phyloP scores from a whole-genome alignment of 2,888 invertebrate species.

The Athalia circularis region DNA sequence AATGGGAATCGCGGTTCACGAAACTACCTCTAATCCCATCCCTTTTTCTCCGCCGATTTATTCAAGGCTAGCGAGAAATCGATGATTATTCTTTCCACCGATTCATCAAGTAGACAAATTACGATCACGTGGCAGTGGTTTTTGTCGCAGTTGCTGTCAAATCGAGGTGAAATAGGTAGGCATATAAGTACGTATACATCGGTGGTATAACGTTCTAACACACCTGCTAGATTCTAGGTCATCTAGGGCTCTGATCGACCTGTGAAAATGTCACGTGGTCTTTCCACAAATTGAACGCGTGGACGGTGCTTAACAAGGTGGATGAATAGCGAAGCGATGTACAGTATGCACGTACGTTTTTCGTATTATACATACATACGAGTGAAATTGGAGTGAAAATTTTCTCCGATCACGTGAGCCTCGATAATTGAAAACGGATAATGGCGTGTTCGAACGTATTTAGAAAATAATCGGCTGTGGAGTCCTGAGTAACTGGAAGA shows the following conservation, averaged over 20 bases:
- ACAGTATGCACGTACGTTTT: not conserved
- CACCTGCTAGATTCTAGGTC: slow-evolving; percentile 30
- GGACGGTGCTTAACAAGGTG: not conserved
- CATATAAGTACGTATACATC: not conserved
- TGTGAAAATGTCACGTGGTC: not conserved
- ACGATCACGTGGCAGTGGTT: not conserved
- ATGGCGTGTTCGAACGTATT: too few relatives aligned
- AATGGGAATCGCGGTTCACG: too few relatives aligned
- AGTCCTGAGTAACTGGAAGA: too few relatives aligned
- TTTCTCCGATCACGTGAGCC: not conserved
- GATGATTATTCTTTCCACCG: not conserved
- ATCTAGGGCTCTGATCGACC: slow-evolving; percentile 1
- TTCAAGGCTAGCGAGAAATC: not conserved
- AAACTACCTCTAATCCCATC: too few relatives aligned
- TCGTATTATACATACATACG: not conserved
- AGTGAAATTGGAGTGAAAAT: not conserved
- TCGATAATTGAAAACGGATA: too few relatives aligned
- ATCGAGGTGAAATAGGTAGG: not conserved
- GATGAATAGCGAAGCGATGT: not conserved
- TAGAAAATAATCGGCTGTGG: too few relatives aligned
- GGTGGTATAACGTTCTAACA: not conserved
- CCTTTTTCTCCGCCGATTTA: not conserved
- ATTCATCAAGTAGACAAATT: slow-evolving; percentile 28
- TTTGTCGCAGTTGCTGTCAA: not conserved
- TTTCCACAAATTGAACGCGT: slow-evolving; percentile 1